Percentiles rank a stretch among this genome's conserved stretches.
These are phyloP conservation scores for Nasua narica DNA, from an alignment of 2,797 vertebrate species.

Conservation along the genomic window DNA sequence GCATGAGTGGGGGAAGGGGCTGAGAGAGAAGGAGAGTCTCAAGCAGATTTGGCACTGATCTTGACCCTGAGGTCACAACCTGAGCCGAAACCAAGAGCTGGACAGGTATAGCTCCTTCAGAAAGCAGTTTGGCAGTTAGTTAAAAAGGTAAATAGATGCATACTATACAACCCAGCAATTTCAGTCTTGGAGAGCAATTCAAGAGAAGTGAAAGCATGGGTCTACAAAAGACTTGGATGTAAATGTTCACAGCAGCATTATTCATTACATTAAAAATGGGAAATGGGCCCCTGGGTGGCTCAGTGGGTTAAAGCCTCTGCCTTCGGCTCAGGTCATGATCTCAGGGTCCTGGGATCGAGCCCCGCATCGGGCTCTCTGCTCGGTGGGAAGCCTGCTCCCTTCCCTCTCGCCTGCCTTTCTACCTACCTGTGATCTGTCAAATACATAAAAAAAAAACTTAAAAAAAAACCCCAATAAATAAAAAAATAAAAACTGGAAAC, in stretches of 20 bases:
- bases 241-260: neutral
- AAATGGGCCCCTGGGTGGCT: no score
- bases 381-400: no score
- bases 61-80: neutral
- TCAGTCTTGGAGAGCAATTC: neutral
- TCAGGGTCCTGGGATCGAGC: no score
- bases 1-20: neutral
- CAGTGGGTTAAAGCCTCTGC: no score
- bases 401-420: no score
- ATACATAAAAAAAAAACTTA: no score
- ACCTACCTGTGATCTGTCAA: no score
- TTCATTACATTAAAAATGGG: neutral
- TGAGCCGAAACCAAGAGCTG: neutral
- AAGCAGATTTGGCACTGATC: neutral
- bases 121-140: neutral
- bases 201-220: neutral
- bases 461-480: no score
- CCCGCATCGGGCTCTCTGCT: no score
- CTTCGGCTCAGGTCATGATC: no score
- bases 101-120: neutral
- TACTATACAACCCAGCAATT: neutral
- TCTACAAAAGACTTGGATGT: neutral
- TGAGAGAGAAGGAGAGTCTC: neutral
- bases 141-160: neutral
- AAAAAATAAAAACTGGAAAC: neutral